Evolutionary conservation across 1,140 invertebrate species (phyloP).

Genomic region (Cataglyphis hispanica): DNA sequence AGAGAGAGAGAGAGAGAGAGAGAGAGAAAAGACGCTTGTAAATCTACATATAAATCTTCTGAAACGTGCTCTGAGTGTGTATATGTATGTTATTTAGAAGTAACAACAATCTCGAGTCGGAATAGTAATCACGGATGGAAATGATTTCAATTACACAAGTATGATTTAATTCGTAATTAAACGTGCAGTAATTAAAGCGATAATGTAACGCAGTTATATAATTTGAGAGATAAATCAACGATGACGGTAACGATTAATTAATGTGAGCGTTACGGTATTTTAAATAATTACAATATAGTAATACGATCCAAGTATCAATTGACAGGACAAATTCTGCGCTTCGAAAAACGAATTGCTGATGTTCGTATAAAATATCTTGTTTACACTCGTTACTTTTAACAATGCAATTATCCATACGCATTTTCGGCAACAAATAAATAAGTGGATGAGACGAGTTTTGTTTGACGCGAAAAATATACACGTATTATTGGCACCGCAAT

Average conservation of each 20-base stretch:
- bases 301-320: conserved; percentile 23
- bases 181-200: background rate
- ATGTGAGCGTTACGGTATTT: conserved; percentile 1
- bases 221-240: conserved; percentile 36
- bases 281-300: conserved; percentile 10
- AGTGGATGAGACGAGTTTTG: conserved; percentile 26
- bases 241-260: conserved; percentile 24
- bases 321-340: background rate
- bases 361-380: conserved; percentile 32
- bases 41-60: no score
- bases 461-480: conserved; percentile 41
- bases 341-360: background rate
- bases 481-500: conserved; percentile 33
- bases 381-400: conserved; percentile 48
- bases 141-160: background rate
- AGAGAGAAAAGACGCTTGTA: no score
- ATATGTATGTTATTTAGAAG: no score
- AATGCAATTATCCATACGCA: conserved; percentile 51
- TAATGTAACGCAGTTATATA: background rate
- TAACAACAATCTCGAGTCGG: no score
- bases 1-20: no score
- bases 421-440: conserved; percentile 48
- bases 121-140: no score
- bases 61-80: no score
- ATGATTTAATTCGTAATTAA: conserved; percentile 21